phyloP scores from a whole-genome alignment of 2,113 vertebrate genomes.

The Tychaedon coryphoeus region DNA sequence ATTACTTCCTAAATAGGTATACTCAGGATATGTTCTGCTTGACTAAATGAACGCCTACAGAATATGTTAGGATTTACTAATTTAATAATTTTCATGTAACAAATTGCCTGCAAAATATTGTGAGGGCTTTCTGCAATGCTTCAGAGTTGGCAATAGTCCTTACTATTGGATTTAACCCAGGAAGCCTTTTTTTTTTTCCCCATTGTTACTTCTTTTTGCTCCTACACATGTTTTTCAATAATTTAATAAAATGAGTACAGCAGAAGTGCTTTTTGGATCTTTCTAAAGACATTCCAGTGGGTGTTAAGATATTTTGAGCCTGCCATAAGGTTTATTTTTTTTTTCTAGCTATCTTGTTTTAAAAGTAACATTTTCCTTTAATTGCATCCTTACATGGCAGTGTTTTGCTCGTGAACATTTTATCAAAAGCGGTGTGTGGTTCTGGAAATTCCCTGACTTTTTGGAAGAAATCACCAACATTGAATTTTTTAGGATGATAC shows the following conservation, averaged over 20 bases:
- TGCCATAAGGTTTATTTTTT: neutral
- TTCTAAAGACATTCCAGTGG: neutral
- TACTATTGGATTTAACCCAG: neutral
- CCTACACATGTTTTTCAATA: neutral
- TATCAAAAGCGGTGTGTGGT: neutral
- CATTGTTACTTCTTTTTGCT: neutral
- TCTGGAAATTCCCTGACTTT: neutral
- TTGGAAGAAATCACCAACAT: neutral
- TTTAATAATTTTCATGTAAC: neutral
- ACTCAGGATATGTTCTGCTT: neutral
- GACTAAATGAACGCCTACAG: neutral
- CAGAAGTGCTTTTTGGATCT: neutral
- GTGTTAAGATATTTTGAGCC: neutral
- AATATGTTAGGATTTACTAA: neutral
- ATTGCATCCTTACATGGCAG: neutral
- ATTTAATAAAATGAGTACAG: neutral
- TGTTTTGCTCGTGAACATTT: neutral
- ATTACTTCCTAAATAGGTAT: neutral
- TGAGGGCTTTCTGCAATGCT: neutral
- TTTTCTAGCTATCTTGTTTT: neutral
- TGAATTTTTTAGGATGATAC: neutral
- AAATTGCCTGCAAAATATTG: neutral
- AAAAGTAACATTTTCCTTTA: neutral
- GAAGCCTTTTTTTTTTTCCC: neutral
- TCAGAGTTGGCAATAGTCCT: neutral